Conservation (phyloP, 2,797 vertebrate species). For the Cheirogaleus major region DNA sequence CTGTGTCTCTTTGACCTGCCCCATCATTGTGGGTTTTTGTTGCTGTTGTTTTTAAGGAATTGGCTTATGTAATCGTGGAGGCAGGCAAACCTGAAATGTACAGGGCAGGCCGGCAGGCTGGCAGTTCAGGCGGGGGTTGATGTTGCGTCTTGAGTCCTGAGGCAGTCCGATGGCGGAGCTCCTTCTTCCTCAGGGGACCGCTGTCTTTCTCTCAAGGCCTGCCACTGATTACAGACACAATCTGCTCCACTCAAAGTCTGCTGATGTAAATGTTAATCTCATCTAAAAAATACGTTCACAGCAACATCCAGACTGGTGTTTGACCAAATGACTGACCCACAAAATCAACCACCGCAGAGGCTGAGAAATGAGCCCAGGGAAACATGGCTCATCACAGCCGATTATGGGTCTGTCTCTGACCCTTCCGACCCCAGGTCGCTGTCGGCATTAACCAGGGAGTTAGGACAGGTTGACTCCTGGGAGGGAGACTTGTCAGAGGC, state of each 20-base stretch:
- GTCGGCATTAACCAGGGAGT: neutral
- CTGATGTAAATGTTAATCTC: neutral
- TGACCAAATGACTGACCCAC: no score
- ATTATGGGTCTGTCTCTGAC: fast-evolving
- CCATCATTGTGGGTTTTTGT: neutral
- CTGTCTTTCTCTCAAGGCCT: no score
- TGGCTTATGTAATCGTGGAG: neutral
- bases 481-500: neutral
- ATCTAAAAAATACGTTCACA: neutral
- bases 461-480: neutral
- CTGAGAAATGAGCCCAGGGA: neutral
- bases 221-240: neutral
- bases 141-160: no score
- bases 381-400: neutral
- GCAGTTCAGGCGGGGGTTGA: neutral
- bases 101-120: neutral
- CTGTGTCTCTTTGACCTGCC: neutral
- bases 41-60: neutral
- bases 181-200: neutral
- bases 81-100: neutral
- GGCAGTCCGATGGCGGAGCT: neutral
- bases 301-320: neutral
- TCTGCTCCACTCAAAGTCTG: neutral
- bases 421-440: neutral
- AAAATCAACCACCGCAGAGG: neutral